Evolutionary conservation across 2,797 vertebrate genomes (phyloP).

Genomic region (Sebastes dallii): DNA sequence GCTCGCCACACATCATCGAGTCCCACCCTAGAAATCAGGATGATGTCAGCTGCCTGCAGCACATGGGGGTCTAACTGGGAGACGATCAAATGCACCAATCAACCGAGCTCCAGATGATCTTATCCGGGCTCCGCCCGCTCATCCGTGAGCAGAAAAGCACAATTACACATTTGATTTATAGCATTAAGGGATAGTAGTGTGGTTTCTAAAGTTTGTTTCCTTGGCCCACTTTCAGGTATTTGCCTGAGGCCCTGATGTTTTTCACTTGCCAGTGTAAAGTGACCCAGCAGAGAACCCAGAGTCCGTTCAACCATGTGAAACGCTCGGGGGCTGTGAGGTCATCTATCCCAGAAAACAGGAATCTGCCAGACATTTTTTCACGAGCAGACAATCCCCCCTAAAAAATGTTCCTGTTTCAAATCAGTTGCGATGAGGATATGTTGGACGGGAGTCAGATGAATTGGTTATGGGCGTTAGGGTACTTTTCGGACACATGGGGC

Average conservation of each 20-base stretch:
- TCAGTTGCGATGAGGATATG: conserved; percentile 85
- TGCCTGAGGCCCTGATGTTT: conserved; percentile 53
- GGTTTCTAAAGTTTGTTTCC: neutral
- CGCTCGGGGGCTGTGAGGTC: conserved; percentile 64
- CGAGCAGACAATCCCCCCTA: conserved; percentile 75
- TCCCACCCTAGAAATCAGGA: conserved; percentile 37
- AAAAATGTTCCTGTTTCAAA: conserved; percentile 85
- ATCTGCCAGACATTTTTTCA: conserved; percentile 85
- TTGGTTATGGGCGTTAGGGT: conserved; percentile 75
- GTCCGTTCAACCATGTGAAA: conserved; percentile 43
- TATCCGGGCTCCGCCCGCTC: conserved; percentile 34
- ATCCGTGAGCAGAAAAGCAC: conserved; percentile 37
- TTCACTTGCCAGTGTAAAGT: conserved; percentile 20
- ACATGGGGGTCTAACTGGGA: conserved; percentile 36
- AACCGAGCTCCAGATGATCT: conserved; percentile 43
- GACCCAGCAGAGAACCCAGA: conserved; percentile 28
- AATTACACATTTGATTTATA: conserved; percentile 29
- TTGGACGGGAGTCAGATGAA: conserved; percentile 81
- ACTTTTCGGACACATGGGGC: conserved; percentile 77
- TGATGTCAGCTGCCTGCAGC: conserved; percentile 59
- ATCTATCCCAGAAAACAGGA: conserved; percentile 79
- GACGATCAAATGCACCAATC: conserved; percentile 42
- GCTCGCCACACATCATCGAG: conserved; percentile 18
- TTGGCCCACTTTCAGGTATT: conserved; percentile 19
- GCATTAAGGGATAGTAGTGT: neutral